Evolutionary conservation across 2,797 vertebrate genomes (phyloP).

Genomic region (Clarias fuscus): DNA sequence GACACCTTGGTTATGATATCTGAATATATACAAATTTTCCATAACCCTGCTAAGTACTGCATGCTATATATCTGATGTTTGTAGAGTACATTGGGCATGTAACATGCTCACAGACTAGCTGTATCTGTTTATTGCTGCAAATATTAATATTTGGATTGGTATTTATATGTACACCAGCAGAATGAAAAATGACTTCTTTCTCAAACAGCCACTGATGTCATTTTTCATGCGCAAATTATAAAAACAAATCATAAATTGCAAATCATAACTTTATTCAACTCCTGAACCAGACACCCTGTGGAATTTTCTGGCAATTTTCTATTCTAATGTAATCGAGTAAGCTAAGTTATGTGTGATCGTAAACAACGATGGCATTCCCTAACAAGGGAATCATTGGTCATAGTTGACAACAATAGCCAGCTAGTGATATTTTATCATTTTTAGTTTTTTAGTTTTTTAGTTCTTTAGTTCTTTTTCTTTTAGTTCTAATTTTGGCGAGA

Average conservation of each 20-base stretch:
- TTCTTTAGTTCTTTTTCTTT: background rate
- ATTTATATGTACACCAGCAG: slow-evolving; percentile 1
- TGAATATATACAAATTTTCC: background rate
- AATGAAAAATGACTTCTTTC: slow-evolving; percentile 3
- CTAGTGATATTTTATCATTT: background rate
- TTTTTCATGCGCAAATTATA: slow-evolving; percentile 1
- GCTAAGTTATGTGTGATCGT: background rate
- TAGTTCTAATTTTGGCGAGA: too few relatives aligned
- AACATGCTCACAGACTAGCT: background rate
- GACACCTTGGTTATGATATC: background rate
- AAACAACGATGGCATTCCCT: background rate
- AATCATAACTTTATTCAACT: background rate
- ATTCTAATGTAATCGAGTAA: background rate
- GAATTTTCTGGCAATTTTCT: background rate
- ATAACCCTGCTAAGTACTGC: background rate
- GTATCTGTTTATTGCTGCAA: background rate
- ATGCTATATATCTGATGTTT: background rate
- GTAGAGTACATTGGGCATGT: background rate
- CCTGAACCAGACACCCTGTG: background rate
- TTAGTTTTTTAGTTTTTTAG: background rate
- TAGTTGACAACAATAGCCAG: background rate
- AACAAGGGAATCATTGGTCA: background rate
- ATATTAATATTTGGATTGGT: slow-evolving; percentile 9
- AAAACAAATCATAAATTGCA: background rate
- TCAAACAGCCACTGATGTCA: background rate